Base-by-base conservation (phyloP, 2,797 vertebrate genomes). In the Helicolenus hilgendorfi region DNA sequence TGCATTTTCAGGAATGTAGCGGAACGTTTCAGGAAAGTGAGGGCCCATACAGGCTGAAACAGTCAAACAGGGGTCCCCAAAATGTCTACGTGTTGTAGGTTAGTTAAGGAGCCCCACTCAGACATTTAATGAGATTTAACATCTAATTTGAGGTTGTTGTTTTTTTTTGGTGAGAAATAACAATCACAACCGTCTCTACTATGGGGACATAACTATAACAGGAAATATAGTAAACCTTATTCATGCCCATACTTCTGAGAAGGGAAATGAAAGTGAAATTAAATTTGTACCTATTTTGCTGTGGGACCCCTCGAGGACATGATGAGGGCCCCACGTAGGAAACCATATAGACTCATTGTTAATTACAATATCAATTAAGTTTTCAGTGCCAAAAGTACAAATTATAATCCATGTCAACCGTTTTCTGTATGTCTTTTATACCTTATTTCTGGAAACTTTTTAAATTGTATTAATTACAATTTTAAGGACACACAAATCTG, bases 1-100 rank as follows among this genome's bases (percentile, higher is more conserved):
- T 60, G 85, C 84, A 49, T 95, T 94, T 96, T 81, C 78, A 93
- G 92, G 91, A 96, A 95, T 94, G 92, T 90, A 73, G 93, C 91
- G 83, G 84, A 92, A 92, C 85, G 80, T 89, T 92, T 90, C 33
- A 71, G 77, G 74, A 63, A 78, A 73, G 62, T 41, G 20, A 49
- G 70, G 58, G 14, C 14, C 83, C 22, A 11, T 53, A 29, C 81
- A 74, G 76, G 33, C 88, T 60, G 26, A 13, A 81, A 56, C 76
- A 73, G 62, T 53, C 15, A 55, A 72, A 68, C 79, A 59, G 65
- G 41, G 84, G 69, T 67, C 36, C 83, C 63, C 62, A 59, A 72
- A 79, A 45, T 69, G 70, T 64, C 7, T 65, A 11, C 8, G 13
- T 20, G 77, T 53, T 5, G 15, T 41, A 24, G 18, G 45, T 49